phyloP scores from a whole-genome alignment of 2,797 vertebrate genomes.

The Lepilemur septentrionalis region DNA sequence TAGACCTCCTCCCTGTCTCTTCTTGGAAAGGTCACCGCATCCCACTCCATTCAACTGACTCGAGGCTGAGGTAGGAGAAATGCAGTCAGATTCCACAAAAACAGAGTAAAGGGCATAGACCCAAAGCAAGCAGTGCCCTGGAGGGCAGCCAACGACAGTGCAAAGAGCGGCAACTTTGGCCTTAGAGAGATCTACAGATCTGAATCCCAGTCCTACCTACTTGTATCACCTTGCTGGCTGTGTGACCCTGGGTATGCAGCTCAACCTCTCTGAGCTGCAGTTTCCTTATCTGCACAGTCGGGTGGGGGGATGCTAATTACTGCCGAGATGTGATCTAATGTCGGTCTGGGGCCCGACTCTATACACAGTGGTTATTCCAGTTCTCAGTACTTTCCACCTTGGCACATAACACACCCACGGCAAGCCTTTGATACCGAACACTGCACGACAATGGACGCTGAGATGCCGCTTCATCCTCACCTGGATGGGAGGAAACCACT shows the following conservation, averaged over 20 bases:
- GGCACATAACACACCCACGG: accelerated
- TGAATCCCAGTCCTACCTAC: background rate
- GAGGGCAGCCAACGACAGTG: background rate
- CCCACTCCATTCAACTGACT: background rate
- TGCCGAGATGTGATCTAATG: too few relatives aligned
- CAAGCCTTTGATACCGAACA: background rate
- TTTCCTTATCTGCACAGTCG: background rate
- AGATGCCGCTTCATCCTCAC: background rate
- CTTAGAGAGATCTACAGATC: background rate
- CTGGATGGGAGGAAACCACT: conserved; percentile 1
- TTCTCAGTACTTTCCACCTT: too few relatives aligned
- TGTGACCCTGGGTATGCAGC: background rate
- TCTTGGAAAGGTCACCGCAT: background rate
- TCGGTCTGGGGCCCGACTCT: background rate
- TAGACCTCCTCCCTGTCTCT: too few relatives aligned
- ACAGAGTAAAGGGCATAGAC: background rate
- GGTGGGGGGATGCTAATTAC: too few relatives aligned
- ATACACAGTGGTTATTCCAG: background rate
- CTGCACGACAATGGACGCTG: accelerated
- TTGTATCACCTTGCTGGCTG: background rate
- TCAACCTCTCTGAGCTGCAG: background rate
- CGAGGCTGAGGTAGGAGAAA: background rate
- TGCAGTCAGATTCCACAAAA: background rate
- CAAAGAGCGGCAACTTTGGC: background rate
- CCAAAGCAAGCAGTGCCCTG: accelerated